A percentile compares a stretch with the other conserved stretches of the same genome.
Evolutionary conservation across 2,113 vertebrate genomes (phyloP).

Genomic region (Zeus faber): DNA sequence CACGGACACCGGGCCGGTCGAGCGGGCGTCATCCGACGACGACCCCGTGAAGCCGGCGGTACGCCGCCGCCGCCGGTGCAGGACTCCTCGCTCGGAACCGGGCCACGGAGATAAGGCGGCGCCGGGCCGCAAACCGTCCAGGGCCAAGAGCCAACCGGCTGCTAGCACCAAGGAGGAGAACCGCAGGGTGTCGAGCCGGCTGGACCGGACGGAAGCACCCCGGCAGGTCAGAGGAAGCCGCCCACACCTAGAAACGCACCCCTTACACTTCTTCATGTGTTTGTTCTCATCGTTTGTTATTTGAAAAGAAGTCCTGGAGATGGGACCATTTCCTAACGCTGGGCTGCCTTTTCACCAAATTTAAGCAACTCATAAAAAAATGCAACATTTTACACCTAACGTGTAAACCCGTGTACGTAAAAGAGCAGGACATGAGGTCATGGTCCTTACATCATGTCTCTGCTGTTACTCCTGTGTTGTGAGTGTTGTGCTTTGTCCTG

Average conservation of each 20-base stretch:
- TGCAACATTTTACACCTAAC: too few relatives aligned
- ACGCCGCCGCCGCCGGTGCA: slow-evolving; percentile 23
- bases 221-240: slow-evolving; percentile 67
- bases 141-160: slow-evolving; percentile 75
- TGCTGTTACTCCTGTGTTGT: too few relatives aligned
- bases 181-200: slow-evolving; percentile 77
- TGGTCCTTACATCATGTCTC: too few relatives aligned
- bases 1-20: slow-evolving; percentile 41
- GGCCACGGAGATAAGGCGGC: slow-evolving; percentile 37
- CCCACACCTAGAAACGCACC: too few relatives aligned
- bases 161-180: slow-evolving; percentile 72
- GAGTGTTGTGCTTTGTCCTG: too few relatives aligned
- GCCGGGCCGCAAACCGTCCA: slow-evolving; percentile 60
- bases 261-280: slow-evolving; percentile 2
- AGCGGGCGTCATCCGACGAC: slow-evolving; percentile 35
- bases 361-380: too few relatives aligned
- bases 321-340: too few relatives aligned
- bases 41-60: slow-evolving; percentile 21
- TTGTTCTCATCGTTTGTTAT: slow-evolving; percentile 15
- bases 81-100: slow-evolving; percentile 36
- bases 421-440: too few relatives aligned
- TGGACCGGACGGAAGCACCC: slow-evolving; percentile 81
- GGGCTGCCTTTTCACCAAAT: too few relatives aligned
- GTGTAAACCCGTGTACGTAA: too few relatives aligned
- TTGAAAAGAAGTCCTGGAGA: too few relatives aligned